Evolutionary conservation across 2,888 invertebrate species (phyloP).

Genomic region (Rhagonycha fulva): DNA sequence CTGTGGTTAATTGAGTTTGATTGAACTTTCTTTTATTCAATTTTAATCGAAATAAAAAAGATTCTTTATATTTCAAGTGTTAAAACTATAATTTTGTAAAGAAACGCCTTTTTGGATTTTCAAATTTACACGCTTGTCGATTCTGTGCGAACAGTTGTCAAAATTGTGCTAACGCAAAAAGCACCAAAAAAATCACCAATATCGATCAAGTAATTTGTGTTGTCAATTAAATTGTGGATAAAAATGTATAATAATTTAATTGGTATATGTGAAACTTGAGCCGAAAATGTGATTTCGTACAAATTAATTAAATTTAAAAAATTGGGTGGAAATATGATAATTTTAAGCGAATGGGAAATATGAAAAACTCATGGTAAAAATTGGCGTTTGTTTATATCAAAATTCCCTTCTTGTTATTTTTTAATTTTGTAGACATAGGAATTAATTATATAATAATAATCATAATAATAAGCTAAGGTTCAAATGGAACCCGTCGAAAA

Average conservation of each 20-base stretch:
- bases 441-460: neutral
- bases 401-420: neutral
- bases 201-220: constrained; percentile 19
- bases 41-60: neutral
- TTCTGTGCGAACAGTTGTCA: neutral
- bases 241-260: neutral
- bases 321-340: neutral
- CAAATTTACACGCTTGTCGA: neutral
- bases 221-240: constrained; percentile 10
- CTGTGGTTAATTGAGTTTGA: neutral
- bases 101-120: neutral
- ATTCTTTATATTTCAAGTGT: neutral
- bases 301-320: neutral
- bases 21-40: neutral
- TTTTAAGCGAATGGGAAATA: neutral
- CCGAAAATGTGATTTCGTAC: neutral
- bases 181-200: constrained; percentile 8
- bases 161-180: neutral
- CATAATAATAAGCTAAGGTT: neutral
- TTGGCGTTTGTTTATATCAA: neutral
- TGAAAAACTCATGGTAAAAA: neutral
- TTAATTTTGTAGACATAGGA: neutral
- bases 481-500: neutral
- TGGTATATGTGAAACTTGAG: neutral
- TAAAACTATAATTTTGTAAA: neutral